Base-by-base conservation (phyloP, 2,888 invertebrate genomes). In the Acleris cristana region DNA sequence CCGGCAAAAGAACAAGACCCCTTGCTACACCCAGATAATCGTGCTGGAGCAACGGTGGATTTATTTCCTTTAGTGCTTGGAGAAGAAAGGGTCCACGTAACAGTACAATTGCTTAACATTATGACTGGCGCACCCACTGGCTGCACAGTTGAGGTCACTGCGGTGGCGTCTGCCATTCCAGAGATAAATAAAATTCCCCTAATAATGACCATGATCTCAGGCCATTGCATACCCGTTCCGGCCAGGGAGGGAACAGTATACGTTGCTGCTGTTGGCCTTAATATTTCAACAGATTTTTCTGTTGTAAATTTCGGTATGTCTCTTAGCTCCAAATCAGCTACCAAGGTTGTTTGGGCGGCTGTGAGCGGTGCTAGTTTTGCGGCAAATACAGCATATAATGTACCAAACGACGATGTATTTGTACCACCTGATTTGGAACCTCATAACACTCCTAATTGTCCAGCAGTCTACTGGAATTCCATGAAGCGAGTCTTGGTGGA, bases 401-500 rank as follows among this genome's bases (percentile, higher is more conserved):
- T 86, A 58, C 81, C 84, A 14, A 72, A 70, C 45, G 84, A 89
- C 51, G 91, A 91, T 71, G 79, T 71, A 65, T 92, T 81, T 74
- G 64, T 90, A 51, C 84, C 87, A 26, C 72, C 77, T 30, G 84
- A 86, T 69, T 76, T 90, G 64, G 71, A 73, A 49, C 69, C 71
- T 14, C 72, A 70, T 60, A 66, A 72, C 55, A 77, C 70, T 40
- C 64, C 73, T 16, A 21, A 71, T 2, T 90, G 91, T 73, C 80
- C 74, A 65, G 83, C 83, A 26, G 79, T 78, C 65, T 89, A 89
- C 72, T 92, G 92, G 92, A 87, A 91, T 74, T 79, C 87, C 5
- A 83, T 90, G 79, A 87, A 81, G 69, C 79, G 92, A 62, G 78
- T 89, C n/a, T 77, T 90, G n/a, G 81, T 92, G 12, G 83, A 92